Evolutionary conservation across 2,113 vertebrate genomes (phyloP).

Genomic region (Albula glossodonta): DNA sequence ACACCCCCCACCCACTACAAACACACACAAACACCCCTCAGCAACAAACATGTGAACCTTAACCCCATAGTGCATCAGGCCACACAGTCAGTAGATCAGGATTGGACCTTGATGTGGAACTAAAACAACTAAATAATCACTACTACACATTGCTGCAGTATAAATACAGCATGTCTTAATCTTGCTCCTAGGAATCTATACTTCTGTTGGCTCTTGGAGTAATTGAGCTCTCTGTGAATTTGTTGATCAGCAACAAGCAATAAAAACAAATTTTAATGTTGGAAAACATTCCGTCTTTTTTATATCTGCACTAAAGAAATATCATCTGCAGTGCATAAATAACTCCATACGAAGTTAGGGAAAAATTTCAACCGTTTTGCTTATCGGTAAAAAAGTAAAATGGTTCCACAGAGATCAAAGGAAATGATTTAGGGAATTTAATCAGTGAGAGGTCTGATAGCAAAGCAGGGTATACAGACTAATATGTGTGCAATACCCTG

Average conservation of each 20-base stretch:
- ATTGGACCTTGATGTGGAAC: not conserved
- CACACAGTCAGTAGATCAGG: too few species aligned
- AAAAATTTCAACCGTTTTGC: too few species aligned
- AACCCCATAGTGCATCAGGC: too few species aligned
- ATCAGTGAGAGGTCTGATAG: not conserved
- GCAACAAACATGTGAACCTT: too few species aligned
- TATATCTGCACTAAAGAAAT: not conserved
- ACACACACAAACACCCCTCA: too few species aligned
- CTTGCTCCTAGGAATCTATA: not conserved
- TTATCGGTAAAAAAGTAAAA: too few species aligned
- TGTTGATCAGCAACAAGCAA: not conserved
- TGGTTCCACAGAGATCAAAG: too few species aligned
- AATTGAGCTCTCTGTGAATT: not conserved
- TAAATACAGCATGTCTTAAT: not conserved
- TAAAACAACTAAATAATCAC: not conserved
- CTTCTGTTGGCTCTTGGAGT: not conserved
- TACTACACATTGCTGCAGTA: not conserved
- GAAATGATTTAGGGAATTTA: not conserved
- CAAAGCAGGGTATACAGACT: not conserved
- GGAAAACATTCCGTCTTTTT: not conserved
- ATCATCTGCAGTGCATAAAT: not conserved
- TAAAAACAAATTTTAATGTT: not conserved
- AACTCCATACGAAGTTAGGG: too few species aligned
- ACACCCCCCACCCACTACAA: too few species aligned
- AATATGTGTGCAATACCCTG: not conserved